Evolutionary conservation across 2,797 vertebrate species (phyloP).

Genomic region (Chanos chanos): DNA sequence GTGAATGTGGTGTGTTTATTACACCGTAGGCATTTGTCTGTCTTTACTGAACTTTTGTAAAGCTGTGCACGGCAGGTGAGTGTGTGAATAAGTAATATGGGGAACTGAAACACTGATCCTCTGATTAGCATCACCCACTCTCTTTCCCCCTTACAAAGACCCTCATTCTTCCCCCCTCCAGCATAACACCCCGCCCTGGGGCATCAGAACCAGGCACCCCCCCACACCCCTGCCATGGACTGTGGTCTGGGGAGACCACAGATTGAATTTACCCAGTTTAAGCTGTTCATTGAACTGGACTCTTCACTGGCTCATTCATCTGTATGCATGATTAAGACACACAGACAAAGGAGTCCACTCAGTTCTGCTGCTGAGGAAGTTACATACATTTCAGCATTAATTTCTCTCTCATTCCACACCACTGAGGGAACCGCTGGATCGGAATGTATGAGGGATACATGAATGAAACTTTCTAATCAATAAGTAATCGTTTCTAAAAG

Average conservation of each 20-base stretch:
- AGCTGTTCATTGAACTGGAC: slow-evolving; percentile 75
- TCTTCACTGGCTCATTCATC: slow-evolving; percentile 73
- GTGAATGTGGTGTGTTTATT: no score
- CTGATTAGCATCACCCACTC: slow-evolving; percentile 54
- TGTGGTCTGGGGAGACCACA: slow-evolving; percentile 73
- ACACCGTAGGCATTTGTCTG: no score
- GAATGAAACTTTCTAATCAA: no score
- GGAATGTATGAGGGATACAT: no score
- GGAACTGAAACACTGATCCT: no score
- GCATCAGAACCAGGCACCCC: slow-evolving; percentile 65
- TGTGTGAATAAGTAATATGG: no score
- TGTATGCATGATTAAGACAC: slow-evolving; percentile 75
- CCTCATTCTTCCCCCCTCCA: slow-evolving; percentile 67
- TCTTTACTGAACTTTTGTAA: no score
- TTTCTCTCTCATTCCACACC: slow-evolving; percentile 48
- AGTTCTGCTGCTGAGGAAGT: slow-evolving; percentile 81
- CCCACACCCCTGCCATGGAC: slow-evolving; percentile 7
- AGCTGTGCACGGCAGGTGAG: no score
- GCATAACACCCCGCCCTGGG: slow-evolving; percentile 74
- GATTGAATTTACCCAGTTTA: slow-evolving; percentile 73
- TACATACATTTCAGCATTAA: slow-evolving; percentile 69
- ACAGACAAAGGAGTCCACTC: slow-evolving; percentile 75
- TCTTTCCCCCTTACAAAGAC: slow-evolving; percentile 55
- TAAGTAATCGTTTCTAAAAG: no score
- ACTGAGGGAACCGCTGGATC: no score